Conservation (phyloP, 1,140 invertebrate genomes). For the Aporrectodea caliginosa region DNA sequence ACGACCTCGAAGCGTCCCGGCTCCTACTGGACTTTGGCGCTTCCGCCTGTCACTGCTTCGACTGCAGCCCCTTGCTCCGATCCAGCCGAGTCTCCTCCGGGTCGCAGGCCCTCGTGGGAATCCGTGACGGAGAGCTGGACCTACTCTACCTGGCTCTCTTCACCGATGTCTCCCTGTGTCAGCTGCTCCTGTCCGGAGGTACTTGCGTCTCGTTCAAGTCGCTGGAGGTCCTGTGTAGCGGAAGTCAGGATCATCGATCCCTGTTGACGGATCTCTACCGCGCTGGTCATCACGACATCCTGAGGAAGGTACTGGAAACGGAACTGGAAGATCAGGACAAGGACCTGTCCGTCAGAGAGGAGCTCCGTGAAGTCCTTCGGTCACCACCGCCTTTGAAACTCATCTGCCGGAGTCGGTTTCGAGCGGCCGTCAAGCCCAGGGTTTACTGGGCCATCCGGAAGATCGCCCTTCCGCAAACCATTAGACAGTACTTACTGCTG, state of each 20-base stretch:
- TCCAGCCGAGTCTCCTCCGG: neutral
- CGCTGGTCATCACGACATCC: neutral
- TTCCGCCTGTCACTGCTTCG: neutral
- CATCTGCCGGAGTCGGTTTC: neutral
- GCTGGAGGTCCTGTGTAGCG: neutral
- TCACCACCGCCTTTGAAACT: neutral
- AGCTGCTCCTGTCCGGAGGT: neutral
- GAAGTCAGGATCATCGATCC: neutral
- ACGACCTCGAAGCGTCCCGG: neutral
- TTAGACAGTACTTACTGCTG: neutral
- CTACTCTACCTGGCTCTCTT: neutral
- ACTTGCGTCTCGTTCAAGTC: neutral
- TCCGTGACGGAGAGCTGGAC: neutral
- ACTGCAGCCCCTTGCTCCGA: neutral
- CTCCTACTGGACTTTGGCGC: neutral
- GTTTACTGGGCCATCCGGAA: neutral
- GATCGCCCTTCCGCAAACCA: neutral
- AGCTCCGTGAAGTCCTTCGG: neutral
- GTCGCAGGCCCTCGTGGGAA: neutral
- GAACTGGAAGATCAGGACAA: neutral
- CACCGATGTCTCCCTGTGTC: neutral
- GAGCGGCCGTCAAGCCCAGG: neutral
- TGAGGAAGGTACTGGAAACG: neutral
- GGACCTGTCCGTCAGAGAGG: neutral
- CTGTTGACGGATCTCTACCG: neutral